A percentile compares a stretch with the other conserved stretches of the same genome.
phyloP scores from a whole-genome alignment of 2,888 invertebrate species.

The Allacma fusca region DNA sequence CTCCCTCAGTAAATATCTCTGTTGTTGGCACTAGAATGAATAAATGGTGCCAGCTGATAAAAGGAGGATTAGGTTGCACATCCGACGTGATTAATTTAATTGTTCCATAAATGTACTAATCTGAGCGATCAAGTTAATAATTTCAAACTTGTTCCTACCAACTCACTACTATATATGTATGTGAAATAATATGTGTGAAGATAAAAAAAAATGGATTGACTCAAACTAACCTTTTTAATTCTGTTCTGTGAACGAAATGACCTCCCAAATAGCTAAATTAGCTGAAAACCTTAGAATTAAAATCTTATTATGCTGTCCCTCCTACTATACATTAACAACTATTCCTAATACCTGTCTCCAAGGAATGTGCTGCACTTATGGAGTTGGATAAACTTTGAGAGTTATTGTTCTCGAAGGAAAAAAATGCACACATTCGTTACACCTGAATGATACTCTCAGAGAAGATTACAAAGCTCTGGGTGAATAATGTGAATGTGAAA shows the following conservation, averaged over 20 bases:
- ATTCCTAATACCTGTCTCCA: no score
- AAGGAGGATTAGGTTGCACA: not conserved
- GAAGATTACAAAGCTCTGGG: conserved; percentile 19
- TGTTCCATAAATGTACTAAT: conserved; percentile 2
- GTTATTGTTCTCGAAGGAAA: not conserved
- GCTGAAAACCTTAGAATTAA: not conserved
- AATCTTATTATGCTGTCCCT: not conserved
- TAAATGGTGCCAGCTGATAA: conserved; percentile 6
- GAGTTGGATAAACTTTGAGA: not conserved
- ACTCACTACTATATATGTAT: no score
- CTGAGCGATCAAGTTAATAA: not conserved
- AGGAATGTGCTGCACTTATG: no score
- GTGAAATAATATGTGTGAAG: no score
- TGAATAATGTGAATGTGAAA: conserved; percentile 28
- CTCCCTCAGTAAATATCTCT: not conserved
- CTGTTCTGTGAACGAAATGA: no score
- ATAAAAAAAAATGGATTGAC: no score
- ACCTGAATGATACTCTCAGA: conserved; percentile 5
- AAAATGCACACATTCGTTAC: not conserved
- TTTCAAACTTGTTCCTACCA: no score
- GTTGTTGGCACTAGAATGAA: not conserved
- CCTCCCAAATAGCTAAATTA: not conserved
- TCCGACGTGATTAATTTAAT: conserved; percentile 5
- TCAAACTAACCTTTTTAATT: no score
- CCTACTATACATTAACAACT: no score